Conservation (phyloP, 1,140 invertebrate species). For the Yoshiicerus persimilis region DNA sequence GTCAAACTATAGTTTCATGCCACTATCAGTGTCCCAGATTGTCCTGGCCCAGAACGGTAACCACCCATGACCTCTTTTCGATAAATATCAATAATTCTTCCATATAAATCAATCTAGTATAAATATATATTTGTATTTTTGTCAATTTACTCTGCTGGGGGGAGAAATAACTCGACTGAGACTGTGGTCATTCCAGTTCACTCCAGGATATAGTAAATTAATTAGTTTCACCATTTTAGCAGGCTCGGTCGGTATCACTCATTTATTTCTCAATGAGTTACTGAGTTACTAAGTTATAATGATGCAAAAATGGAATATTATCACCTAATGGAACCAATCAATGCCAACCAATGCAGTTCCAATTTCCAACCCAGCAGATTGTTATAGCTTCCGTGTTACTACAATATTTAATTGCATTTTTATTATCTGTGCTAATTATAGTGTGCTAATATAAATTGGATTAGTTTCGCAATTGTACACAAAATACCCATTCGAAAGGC, state of each 20-base stretch:
- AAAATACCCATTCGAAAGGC: background rate
- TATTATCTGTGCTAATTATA: background rate
- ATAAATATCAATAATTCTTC: background rate
- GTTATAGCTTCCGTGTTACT: background rate
- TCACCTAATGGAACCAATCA: background rate
- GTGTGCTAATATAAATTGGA: background rate
- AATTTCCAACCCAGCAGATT: conserved; percentile 23
- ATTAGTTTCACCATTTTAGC: too few relatives aligned
- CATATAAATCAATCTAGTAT: background rate
- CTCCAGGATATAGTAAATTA: too few relatives aligned
- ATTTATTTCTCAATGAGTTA: too few relatives aligned
- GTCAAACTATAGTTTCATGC: conserved; percentile 78
- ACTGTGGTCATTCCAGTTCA: background rate
- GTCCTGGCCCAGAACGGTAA: conserved; percentile 76
- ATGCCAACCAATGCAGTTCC: background rate
- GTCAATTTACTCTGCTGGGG: background rate
- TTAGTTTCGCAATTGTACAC: background rate
- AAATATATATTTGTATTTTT: background rate
- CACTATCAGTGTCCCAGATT: conserved; percentile 98
- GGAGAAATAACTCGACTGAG: background rate
- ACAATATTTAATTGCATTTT: too few relatives aligned
- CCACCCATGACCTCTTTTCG: conserved; percentile 31
- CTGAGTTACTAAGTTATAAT: too few relatives aligned
- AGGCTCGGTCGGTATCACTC: too few relatives aligned
- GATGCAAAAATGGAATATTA: too few relatives aligned